Evolutionary conservation across 2,797 vertebrate species (phyloP).

Genomic region (Pristis pectinata): DNA sequence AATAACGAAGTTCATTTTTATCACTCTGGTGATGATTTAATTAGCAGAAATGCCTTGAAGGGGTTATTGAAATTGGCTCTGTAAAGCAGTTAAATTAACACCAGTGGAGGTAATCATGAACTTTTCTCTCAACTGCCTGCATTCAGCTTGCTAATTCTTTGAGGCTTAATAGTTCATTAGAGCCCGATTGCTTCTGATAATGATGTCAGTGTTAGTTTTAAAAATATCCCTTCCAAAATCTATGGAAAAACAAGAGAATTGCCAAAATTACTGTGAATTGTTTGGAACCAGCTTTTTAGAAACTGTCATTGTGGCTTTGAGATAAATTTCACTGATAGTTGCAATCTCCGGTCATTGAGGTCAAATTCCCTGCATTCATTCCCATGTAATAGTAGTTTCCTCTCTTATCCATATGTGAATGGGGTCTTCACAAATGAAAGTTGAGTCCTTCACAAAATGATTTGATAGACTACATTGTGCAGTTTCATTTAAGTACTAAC

Average conservation of each 20-base stretch:
- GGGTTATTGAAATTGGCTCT: not conserved
- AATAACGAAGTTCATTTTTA: not conserved
- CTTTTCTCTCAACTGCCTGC: not conserved
- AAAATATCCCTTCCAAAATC: not conserved
- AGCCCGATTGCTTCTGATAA: not conserved
- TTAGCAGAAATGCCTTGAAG: not conserved
- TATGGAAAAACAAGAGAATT: not conserved
- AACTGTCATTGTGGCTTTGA: not conserved
- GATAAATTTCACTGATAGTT: constrained; percentile 4
- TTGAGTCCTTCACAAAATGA: not conserved
- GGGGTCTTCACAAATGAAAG: not conserved
- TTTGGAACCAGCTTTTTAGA: not conserved
- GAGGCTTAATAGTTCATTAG: not conserved
- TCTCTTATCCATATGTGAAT: constrained; percentile 10
- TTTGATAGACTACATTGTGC: not conserved
- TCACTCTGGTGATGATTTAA: not conserved
- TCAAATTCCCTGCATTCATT: constrained; percentile 9
- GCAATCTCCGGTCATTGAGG: not conserved
- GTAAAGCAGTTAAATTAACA: not conserved
- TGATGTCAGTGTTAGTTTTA: not conserved
- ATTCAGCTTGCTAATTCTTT: not conserved
- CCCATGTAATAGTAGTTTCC: not conserved
- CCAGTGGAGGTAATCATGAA: not conserved
- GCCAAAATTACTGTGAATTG: not conserved
- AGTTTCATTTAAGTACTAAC: not conserved